phyloP scores from a whole-genome alignment of 2,113 vertebrate genomes.

The Anolis carolinensis region DNA sequence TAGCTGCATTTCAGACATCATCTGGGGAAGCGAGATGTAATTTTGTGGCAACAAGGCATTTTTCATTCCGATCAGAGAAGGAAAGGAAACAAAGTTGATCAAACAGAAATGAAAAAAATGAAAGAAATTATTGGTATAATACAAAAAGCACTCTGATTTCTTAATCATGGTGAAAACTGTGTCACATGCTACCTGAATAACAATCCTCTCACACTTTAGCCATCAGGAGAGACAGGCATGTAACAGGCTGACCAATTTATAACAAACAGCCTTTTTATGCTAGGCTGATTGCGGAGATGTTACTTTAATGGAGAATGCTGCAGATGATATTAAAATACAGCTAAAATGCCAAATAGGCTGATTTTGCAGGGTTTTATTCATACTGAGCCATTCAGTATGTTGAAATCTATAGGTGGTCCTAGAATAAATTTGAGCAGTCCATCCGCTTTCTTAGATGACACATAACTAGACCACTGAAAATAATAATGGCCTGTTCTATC shows the following conservation, averaged over 20 bases:
- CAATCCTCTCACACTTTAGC: slow-evolving; percentile 55
- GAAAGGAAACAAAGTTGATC: slow-evolving; percentile 65
- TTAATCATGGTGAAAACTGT: slow-evolving; percentile 54
- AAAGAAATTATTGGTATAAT: slow-evolving; percentile 65
- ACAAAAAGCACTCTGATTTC: slow-evolving; percentile 38
- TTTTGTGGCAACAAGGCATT: slow-evolving; percentile 40
- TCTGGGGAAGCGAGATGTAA: slow-evolving; percentile 30
- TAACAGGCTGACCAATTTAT: slow-evolving; percentile 73
- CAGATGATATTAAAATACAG: slow-evolving; percentile 74
- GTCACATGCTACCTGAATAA: slow-evolving; percentile 54
- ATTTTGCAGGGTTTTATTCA: slow-evolving; percentile 67
- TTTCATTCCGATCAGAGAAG: slow-evolving; percentile 36
- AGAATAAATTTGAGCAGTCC: slow-evolving; percentile 66
- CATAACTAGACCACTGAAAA: slow-evolving; percentile 51
- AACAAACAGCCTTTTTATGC: slow-evolving; percentile 71
- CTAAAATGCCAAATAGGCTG: slow-evolving; percentile 67
- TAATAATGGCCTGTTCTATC: slow-evolving; percentile 69
- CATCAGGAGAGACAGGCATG: slow-evolving; percentile 61
- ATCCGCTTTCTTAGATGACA: slow-evolving; percentile 65
- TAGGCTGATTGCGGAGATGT: slow-evolving; percentile 70
- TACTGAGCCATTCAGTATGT: slow-evolving; percentile 48
- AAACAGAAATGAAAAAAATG: slow-evolving; percentile 57
- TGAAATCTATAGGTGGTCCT: slow-evolving; percentile 64
- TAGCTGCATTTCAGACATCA: slow-evolving; percentile 53
- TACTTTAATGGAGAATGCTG: slow-evolving; percentile 63